Conservation (phyloP, 1,140 invertebrate species). For the Onthophagus taurus region DNA sequence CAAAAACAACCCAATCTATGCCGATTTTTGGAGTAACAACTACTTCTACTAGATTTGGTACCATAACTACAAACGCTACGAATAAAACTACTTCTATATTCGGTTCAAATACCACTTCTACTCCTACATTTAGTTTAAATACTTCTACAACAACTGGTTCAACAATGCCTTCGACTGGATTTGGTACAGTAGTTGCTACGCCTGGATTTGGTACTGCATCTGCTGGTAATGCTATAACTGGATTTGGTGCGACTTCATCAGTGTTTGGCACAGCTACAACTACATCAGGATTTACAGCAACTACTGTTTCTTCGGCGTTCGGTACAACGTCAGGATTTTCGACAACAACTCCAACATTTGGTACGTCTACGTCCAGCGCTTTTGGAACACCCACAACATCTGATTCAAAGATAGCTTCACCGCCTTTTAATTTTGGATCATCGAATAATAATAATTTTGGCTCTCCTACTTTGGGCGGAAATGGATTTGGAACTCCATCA, state of each 20-base stretch:
- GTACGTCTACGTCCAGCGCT: neutral
- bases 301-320: neutral
- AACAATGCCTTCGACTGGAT: neutral
- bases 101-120: neutral
- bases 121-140: neutral
- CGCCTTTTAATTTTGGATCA: neutral
- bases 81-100: neutral
- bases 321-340: no score
- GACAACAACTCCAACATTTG: neutral
- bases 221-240: neutral
- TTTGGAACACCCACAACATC: neutral
- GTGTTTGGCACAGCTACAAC: constrained; percentile 1
- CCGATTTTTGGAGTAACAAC: neutral
- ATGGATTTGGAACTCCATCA: neutral
- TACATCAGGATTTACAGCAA: neutral
- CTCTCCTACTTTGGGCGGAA: neutral
- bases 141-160: neutral
- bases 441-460: neutral
- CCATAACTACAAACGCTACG: neutral
- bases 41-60: neutral
- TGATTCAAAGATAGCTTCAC: neutral
- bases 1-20: neutral
- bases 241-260: neutral
- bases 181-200: constrained; percentile 1
- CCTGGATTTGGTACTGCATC: constrained; percentile 2